A percentile compares a stretch with the other conserved stretches of the same genome.
phyloP scores from a whole-genome alignment of 2,888 invertebrate species.

The Acleris emargana region DNA sequence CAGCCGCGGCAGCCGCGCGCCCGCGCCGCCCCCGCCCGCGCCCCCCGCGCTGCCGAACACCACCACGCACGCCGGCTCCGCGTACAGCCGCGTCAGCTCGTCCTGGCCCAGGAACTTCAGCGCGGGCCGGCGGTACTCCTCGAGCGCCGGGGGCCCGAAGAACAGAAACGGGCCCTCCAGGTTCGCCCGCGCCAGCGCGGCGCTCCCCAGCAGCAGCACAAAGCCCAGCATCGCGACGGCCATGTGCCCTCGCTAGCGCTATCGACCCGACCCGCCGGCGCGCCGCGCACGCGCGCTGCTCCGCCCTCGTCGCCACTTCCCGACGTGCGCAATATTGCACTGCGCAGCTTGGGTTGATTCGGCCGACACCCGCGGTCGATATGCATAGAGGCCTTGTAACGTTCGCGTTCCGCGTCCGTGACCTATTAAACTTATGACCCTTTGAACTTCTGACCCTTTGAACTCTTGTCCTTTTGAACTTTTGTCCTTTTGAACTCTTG shows the following conservation, averaged over 20 bases:
- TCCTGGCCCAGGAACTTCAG: constrained; percentile 80
- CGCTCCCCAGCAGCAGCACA: constrained; percentile 3
- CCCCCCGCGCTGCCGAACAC: constrained; percentile 85
- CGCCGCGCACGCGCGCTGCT: constrained; percentile 17
- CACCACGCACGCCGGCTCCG: constrained; percentile 82
- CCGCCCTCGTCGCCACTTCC: not conserved
- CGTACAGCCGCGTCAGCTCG: constrained; percentile 83
- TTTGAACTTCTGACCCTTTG: too few species aligned
- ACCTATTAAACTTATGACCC: too few species aligned
- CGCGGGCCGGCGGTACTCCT: constrained; percentile 76
- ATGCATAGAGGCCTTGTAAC: not conserved
- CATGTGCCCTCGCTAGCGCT: not conserved
- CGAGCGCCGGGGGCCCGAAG: constrained; percentile 82
- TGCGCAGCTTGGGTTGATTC: constrained; percentile 1
- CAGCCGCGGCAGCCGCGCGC: constrained; percentile 81
- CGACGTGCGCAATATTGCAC: not conserved
- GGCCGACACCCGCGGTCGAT: not conserved
- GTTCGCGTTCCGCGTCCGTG: too few species aligned
- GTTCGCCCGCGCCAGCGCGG: constrained; percentile 58
- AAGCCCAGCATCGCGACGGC: constrained; percentile 2
- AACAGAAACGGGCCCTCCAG: constrained; percentile 85
- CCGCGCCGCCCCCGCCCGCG: constrained; percentile 81
- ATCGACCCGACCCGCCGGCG: not conserved
- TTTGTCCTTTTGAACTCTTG: too few species aligned
- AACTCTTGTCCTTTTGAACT: too few species aligned